These are phyloP conservation scores for Calameuta filiformis DNA, from an alignment of 2,888 invertebrate genomes.

Conservation along the genomic window DNA sequence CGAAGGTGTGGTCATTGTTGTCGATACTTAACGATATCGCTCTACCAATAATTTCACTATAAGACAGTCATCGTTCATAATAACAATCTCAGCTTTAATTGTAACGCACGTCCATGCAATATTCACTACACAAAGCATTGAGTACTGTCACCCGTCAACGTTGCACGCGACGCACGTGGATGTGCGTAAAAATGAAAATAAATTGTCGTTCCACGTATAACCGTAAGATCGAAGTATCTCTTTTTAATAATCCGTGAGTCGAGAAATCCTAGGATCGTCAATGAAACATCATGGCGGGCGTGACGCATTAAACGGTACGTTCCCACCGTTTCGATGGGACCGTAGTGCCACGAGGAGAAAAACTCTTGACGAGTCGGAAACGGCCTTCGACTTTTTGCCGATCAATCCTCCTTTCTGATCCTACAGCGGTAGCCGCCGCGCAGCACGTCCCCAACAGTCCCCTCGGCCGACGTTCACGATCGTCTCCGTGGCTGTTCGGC, in stretches of 20 bases:
- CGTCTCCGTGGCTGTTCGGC: not conserved
- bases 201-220: not conserved
- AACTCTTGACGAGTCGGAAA: slow-evolving; percentile 4
- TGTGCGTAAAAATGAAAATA: not conserved
- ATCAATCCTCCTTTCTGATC: not conserved
- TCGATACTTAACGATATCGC: not conserved
- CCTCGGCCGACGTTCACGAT: not conserved
- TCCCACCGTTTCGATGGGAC: not conserved
- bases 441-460: not conserved
- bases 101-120: not conserved
- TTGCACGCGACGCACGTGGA: not conserved
- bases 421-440: not conserved
- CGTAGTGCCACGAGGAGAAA: not conserved
- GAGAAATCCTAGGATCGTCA: not conserved
- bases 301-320: not conserved
- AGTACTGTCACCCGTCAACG: not conserved
- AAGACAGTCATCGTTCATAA: not conserved
- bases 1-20: not conserved
- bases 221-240: not conserved
- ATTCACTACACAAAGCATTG: not conserved
- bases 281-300: not conserved
- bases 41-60: not conserved
- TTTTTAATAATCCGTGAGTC: not conserved
- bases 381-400: slow-evolving; percentile 6
- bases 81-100: not conserved